Evolutionary conservation across 2,113 vertebrate genomes (phyloP).

Genomic region (Pituophis catenifer): DNA sequence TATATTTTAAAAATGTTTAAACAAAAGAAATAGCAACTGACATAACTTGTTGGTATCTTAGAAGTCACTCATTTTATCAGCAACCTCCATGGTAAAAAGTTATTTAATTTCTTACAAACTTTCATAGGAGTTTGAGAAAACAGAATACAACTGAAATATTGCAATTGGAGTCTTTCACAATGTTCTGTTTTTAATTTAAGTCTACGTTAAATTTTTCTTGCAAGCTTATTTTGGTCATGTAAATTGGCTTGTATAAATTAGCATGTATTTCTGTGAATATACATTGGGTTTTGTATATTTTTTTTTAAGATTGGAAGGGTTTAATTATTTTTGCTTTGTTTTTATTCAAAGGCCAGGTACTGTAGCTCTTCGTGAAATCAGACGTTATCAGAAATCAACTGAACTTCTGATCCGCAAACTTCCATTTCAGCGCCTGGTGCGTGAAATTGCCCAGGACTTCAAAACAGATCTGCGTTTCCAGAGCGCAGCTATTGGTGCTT

Average conservation of each 20-base stretch:
- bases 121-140: background rate
- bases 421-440: slow-evolving; percentile 83
- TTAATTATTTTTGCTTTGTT: slow-evolving; percentile 1
- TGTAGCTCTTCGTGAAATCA: slow-evolving; percentile 82
- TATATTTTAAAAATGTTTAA: background rate
- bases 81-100: background rate
- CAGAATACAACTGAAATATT: background rate
- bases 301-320: background rate
- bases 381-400: slow-evolving; percentile 84
- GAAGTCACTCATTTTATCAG: background rate
- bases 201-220: background rate
- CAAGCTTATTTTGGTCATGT: rapidly evolving
- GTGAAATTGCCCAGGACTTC: slow-evolving; percentile 88
- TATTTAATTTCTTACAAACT: background rate
- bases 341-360: slow-evolving; percentile 74
- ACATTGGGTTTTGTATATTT: background rate
- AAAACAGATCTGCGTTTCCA: slow-evolving; percentile 87
- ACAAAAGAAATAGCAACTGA: background rate
- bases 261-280: rapidly evolving
- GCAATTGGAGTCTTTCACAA: background rate
- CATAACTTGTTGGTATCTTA: background rate
- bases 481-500: slow-evolving; percentile 84
- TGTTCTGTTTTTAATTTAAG: background rate
- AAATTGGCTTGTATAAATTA: rapidly evolving
- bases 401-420: slow-evolving; percentile 86